Evolutionary conservation across 2,888 invertebrate genomes (phyloP), one percentile per base, ranked within the genome.

Genomic region (Pristionchus mayeri): DNA sequence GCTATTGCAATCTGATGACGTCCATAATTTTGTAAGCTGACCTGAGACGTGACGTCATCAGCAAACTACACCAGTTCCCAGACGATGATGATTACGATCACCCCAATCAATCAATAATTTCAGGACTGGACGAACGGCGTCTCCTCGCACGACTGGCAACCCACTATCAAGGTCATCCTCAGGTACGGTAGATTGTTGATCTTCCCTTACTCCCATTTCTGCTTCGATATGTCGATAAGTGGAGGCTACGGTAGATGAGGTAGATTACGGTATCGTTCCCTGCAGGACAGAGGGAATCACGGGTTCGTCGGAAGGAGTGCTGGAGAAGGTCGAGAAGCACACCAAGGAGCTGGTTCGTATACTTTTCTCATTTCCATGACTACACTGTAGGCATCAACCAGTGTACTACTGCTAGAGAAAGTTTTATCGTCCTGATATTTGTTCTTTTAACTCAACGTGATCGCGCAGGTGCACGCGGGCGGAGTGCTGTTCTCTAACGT

Each of bases 401-500:
- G n/a, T n/a, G n/a, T n/a, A n/a, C n/a, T n/a, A n/a, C n/a, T n/a
- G n/a, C n/a, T n/a, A n/a, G n/a, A n/a, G n/a, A n/a, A n/a, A n/a
- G n/a, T n/a, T n/a, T n/a, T n/a, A n/a, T n/a, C n/a, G n/a, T n/a
- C n/a, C n/a, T n/a, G n/a, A n/a, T n/a, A n/a, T n/a, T n/a, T n/a
- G n/a, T n/a, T n/a, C n/a, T n/a, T n/a, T n/a, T n/a, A n/a, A n/a
- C n/a, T n/a, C n/a, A n/a, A n/a, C n/a, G n/a, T n/a, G n/a, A n/a
- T n/a, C n/a, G 88, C 88, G 67, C 34, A 63, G 30, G 81, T 82
- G 9, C 81, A 82, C 48, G 81, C 81, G 1, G 81, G 91, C 11
- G 91, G 91, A 16, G 89, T 91, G 30, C 88, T 88, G 76, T 89
- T 88, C 71, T 89, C 90, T 37, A 88, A 91, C 84, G 91, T 91